Conservation (phyloP, 2,113 vertebrate species). For the Cygnus buccinator region DNA sequence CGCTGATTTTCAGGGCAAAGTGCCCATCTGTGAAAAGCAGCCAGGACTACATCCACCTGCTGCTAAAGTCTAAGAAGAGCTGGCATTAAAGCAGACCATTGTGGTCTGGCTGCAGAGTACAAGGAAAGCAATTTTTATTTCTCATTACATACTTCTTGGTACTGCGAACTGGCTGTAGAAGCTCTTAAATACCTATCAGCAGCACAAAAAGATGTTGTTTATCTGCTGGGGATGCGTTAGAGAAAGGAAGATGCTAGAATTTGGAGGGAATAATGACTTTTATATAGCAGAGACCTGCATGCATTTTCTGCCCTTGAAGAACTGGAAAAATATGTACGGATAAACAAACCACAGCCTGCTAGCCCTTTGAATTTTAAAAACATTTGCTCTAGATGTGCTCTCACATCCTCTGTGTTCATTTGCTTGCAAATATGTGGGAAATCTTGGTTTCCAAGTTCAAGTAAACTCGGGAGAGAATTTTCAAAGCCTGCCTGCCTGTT, state of each 20-base stretch:
- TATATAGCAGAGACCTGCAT: background rate
- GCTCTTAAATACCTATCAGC: background rate
- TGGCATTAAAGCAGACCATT: background rate
- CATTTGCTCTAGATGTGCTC: background rate
- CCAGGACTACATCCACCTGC: background rate
- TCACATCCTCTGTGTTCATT: background rate
- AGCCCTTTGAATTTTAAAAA: background rate
- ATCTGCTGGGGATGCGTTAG: background rate
- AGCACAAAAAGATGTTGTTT: background rate
- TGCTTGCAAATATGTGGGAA: background rate
- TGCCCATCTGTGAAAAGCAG: background rate
- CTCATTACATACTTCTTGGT: background rate
- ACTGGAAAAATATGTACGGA: background rate
- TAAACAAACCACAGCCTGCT: background rate
- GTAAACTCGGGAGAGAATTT: background rate
- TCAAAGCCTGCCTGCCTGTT: background rate
- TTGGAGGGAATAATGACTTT: background rate
- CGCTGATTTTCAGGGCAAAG: background rate
- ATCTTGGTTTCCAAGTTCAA: background rate
- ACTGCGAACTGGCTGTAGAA: background rate
- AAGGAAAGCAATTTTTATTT: constrained; percentile 24
- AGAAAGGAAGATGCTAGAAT: background rate
- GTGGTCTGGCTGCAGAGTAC: background rate
- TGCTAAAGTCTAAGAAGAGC: background rate
- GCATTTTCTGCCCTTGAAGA: background rate